Evolutionary conservation across 2,113 vertebrate species (phyloP).

Genomic region (Tychaedon coryphoeus): DNA sequence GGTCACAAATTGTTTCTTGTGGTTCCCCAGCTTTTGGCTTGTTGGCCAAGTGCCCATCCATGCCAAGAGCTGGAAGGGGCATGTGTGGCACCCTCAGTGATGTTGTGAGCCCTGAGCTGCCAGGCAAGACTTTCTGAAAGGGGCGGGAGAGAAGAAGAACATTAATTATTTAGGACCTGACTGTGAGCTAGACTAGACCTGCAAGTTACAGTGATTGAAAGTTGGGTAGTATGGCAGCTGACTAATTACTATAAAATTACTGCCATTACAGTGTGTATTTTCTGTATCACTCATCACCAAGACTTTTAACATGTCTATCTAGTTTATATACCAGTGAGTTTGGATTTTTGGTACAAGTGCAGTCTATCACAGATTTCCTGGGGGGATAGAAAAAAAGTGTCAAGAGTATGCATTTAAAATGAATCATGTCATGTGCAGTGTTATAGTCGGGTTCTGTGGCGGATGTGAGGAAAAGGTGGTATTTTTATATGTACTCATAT

Average conservation of each 20-base stretch:
- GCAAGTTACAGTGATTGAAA: neutral
- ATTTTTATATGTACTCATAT: neutral
- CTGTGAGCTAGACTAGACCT: neutral
- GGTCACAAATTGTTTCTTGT: neutral
- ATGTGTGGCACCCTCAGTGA: rapidly evolving
- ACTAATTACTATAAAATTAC: neutral
- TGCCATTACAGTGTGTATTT: neutral
- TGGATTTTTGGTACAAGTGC: neutral
- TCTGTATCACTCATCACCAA: neutral
- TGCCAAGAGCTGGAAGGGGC: neutral
- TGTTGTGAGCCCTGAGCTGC: neutral
- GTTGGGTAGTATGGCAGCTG: neutral
- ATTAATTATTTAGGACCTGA: neutral
- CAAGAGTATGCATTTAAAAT: neutral
- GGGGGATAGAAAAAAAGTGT: neutral
- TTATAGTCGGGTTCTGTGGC: neutral
- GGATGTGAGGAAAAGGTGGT: neutral
- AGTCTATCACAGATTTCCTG: neutral
- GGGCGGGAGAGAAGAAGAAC: neutral
- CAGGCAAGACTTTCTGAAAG: neutral
- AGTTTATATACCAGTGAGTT: neutral
- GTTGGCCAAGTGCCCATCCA: too few species aligned
- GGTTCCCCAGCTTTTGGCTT: neutral
- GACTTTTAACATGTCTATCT: neutral
- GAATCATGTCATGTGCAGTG: neutral